A percentile compares a stretch with the other conserved stretches of the same genome.
phyloP scores from a whole-genome alignment of 2,888 invertebrate genomes.

The Andrena haemorrhoa region DNA sequence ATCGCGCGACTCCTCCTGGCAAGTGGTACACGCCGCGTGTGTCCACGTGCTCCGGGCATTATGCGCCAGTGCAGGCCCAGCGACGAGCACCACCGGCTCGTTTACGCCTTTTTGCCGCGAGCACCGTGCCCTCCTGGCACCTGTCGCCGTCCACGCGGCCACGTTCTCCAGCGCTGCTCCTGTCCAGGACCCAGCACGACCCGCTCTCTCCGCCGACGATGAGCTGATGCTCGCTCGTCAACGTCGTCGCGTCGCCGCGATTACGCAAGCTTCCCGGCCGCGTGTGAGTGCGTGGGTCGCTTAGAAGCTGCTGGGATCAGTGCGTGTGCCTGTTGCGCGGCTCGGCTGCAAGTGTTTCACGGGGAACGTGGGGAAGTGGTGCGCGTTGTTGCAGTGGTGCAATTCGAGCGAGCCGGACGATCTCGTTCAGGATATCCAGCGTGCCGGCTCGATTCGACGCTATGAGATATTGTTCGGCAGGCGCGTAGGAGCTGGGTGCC shows the following conservation, averaged over 20 bases:
- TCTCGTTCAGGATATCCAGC: background rate
- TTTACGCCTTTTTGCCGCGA: constrained; percentile 45
- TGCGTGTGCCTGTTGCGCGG: constrained; percentile 41
- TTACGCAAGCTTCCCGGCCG: constrained; percentile 40
- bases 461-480: too few species aligned
- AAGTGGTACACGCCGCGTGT: constrained; percentile 41
- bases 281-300: constrained; percentile 39
- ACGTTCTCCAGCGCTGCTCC: background rate
- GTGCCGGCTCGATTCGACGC: too few species aligned
- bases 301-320: constrained; percentile 21
- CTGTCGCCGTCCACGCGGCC: constrained; percentile 27
- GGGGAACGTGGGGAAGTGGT: background rate
- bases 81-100: constrained; percentile 40
- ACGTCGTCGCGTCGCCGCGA: constrained; percentile 14
- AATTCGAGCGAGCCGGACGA: background rate
- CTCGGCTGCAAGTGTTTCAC: background rate
- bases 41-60: constrained; percentile 63
- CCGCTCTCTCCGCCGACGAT: background rate
- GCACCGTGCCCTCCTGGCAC: constrained; percentile 39
- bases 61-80: constrained; percentile 58
- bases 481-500: constrained; percentile 8
- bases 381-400: constrained; percentile 6
- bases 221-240: background rate
- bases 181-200: background rate
- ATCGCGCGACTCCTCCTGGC: constrained; percentile 51